These are phyloP conservation scores for Meiosimyza decipiens DNA, from an alignment of 2,888 invertebrate genomes.

Conservation along the genomic window DNA sequence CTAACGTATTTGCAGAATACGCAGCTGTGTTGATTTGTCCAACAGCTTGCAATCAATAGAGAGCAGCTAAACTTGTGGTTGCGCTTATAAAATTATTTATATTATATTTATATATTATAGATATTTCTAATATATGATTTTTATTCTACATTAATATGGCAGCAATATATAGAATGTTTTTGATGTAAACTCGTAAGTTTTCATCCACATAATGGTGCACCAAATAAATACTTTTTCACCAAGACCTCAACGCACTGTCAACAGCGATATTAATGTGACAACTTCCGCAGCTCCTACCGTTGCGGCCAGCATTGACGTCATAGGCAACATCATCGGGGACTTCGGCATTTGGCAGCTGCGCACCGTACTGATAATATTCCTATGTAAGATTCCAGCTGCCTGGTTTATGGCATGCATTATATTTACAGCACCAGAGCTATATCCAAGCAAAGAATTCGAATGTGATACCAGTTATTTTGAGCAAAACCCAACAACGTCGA, in stretches of 20 bases:
- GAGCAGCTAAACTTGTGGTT: too few species aligned
- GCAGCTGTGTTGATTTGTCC: too few species aligned
- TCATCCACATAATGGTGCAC: constrained; percentile 6
- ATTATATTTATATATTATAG: too few species aligned
- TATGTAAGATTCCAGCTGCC: constrained; percentile 68
- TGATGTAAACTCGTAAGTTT: too few species aligned
- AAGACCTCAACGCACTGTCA: background rate
- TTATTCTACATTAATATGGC: background rate
- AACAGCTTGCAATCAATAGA: too few species aligned
- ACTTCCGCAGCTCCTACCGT: background rate
- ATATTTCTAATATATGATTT: background rate
- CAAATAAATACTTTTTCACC: constrained; percentile 13
- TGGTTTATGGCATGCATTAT: constrained; percentile 70
- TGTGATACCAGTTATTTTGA: constrained; percentile 52
- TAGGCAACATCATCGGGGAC: constrained; percentile 63
- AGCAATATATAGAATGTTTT: background rate
- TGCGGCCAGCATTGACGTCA: constrained; percentile 52
- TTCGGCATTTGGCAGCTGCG: constrained; percentile 67
- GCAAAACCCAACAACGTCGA: constrained; percentile 49
- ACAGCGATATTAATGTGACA: background rate
- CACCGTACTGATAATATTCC: constrained; percentile 65
- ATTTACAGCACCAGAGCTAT: constrained; percentile 66
- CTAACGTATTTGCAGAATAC: too few species aligned
- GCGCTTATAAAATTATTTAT: too few species aligned
- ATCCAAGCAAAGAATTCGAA: constrained; percentile 55